Evolutionary conservation across 2,797 vertebrate genomes (phyloP), one percentile per base, ranked within the genome.

Genomic region (Aphelocoma californica): DNA sequence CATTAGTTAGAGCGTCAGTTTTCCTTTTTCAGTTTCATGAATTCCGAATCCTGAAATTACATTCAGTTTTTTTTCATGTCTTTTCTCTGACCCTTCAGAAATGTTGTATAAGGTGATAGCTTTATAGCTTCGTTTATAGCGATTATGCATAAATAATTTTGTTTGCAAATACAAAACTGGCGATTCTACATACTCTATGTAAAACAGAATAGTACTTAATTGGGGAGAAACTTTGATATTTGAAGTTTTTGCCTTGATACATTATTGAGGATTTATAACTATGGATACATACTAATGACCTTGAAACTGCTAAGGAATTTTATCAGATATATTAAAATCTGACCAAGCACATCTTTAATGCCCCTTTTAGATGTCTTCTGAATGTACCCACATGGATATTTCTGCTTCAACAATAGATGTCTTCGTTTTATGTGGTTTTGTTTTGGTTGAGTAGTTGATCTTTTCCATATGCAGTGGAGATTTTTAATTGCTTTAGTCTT

Each of bases 111-210:
- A 40, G 40, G 40, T 40, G 40, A 40, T 40, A 40, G 38, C 38
- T 40, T 40, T 40, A 40, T 40, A 40, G 38, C 38, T 40, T 40
- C 1, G 0, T 75, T 44, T 81, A 3, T 64, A 58, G 32, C 0
- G 2, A 5, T 60, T 50, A n/a, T 4, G 9, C 4, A 1, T 69
- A 24, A 77, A 65, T 62, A 0, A 7, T 24, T 58, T 14, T 34
- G 12, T 54, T 92, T 65, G 24, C 4, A 36, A 34, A 24, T 66
- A 32, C 1, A 6, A 20, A 58, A 26, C 8, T 28, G 6, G 3
- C 23, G 8, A 9, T 51, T 70, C 9, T 56, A 0, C 4, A 3
- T 56, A 4, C 2, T 2, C 4, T 17, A 1, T n/a, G 60, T 83
- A 28, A n/a, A 83, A 36, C 17, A 4, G 19, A 7, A 2, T 69